Conservation (phyloP, 2,113 vertebrate genomes). For the Rhadina sibilatrix region DNA sequence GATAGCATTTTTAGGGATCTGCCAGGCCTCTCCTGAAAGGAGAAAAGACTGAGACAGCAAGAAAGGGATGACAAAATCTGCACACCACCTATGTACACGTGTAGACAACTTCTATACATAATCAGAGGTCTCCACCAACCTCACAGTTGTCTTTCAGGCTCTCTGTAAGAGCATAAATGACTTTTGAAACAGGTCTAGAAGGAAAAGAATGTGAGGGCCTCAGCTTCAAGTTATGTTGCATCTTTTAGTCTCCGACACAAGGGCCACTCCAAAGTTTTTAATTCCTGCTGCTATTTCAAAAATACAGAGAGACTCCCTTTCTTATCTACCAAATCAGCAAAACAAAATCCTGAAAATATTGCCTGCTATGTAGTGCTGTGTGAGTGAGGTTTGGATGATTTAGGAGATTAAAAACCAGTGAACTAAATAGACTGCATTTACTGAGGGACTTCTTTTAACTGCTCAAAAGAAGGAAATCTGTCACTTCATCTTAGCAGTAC, state of each 20-base stretch:
- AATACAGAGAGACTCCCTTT: background rate
- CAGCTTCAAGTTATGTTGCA: background rate
- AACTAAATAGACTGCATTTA: background rate
- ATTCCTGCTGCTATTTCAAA: background rate
- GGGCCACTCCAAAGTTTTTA: background rate
- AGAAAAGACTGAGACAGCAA: background rate
- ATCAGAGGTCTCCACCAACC: background rate
- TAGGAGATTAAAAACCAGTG: background rate
- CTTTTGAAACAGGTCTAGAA: background rate
- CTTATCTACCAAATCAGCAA: background rate
- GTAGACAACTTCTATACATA: background rate
- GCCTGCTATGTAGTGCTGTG: background rate
- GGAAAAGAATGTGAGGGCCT: background rate
- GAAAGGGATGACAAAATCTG: background rate
- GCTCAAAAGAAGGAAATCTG: background rate
- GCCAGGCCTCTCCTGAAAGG: background rate
- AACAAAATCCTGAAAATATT: background rate
- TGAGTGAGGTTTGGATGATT: background rate
- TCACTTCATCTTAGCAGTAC: background rate
- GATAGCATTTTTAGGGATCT: background rate
- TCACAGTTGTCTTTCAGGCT: background rate
- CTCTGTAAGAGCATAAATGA: background rate
- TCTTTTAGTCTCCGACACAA: background rate
- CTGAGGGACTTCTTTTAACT: background rate
- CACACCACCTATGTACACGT: too few species aligned